Evolutionary conservation across 2,113 vertebrate species (phyloP), one percentile per base, ranked within the genome.

Genomic region (Morphnarchus princeps): DNA sequence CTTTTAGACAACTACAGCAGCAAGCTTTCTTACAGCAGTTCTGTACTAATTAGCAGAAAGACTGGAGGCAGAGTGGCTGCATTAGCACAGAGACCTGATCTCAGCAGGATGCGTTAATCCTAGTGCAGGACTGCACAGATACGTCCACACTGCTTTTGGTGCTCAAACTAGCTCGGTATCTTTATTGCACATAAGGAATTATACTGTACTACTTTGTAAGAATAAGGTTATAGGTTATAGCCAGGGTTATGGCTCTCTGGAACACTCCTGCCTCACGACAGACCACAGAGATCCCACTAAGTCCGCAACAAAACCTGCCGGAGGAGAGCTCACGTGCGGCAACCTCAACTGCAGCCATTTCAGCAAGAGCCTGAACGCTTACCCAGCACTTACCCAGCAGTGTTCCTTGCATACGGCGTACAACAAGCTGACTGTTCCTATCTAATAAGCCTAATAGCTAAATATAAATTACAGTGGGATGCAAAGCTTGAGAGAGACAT

Each of bases 391-490:
- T 40, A 55, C 76, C 28, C 63, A 85, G 85, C 5, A 3, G 89
- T 11, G 36, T 26, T 49, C 86, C 89, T 55, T 4, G 49, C 78
- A 66, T 5, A 15, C 3, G 1, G 81, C 1, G 1, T 16, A 50
- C 14, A 76, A 61, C 16, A 13, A 84, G 57, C 84, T 74, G 91
- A 52, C 81, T 95, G 70, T 4, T 94, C 50, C 93, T 17, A 79
- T 49, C 87, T 58, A n/a, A 58, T 57, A 79, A 89, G 69, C 66
- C 82, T 61, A 94, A 90, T 40, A 89, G 95, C 87, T 90, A 93
- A 96, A 95, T 94, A 97, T 90, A 96, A 93, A 91, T 93, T 90
- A 85, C 52, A 90, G 90, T 58, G 74, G 78, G 91, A 94, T 17
- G 58, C 32, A 95, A 90, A 82, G 84, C 90, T 76, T 77, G 54